Conservation (phyloP, 2,888 invertebrate genomes). For the Chalcosyrphus nemorum region DNA sequence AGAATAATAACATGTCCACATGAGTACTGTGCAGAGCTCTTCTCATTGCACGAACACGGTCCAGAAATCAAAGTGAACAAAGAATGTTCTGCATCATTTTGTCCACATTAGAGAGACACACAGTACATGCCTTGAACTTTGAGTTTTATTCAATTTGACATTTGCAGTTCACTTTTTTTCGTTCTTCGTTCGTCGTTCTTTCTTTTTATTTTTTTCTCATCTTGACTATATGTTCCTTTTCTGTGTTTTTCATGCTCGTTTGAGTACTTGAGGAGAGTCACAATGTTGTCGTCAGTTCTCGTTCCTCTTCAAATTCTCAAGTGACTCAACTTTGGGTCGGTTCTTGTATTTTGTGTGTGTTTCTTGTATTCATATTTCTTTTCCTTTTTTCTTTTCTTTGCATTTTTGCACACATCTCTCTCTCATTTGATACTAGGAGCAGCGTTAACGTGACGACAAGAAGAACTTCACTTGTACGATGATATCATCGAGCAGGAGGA, state of each 20-base stretch:
- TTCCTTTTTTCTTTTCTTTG: neutral
- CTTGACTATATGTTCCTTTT: no score
- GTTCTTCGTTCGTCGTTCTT: neutral
- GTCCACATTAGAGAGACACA: conserved; percentile 51
- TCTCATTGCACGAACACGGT: conserved; percentile 3
- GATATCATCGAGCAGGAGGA: conserved; percentile 63
- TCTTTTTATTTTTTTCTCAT: conserved; percentile 28
- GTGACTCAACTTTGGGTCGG: conserved; percentile 59
- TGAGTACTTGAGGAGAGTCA: conserved; percentile 69
- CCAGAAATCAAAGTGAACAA: conserved; percentile 63
- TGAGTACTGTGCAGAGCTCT: conserved; percentile 1
- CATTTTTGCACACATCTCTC: conserved; percentile 39
- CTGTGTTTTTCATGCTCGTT: conserved; percentile 62
- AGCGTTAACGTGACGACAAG: conserved; percentile 67
- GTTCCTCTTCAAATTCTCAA: conserved; percentile 63
- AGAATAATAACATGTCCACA: conserved; percentile 32
- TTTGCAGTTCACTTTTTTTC: conserved; percentile 63
- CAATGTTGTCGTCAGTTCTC: conserved; percentile 62
- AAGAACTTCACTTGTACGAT: conserved; percentile 62
- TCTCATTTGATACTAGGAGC: conserved; percentile 63
- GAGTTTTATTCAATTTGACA: conserved; percentile 71
- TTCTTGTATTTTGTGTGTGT: conserved; percentile 36
- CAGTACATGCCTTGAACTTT: conserved; percentile 68
- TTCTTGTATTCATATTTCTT: neutral
- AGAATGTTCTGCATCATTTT: conserved; percentile 52